Conservation (phyloP, 2,797 vertebrate species). For the Choloepus didactylus region DNA sequence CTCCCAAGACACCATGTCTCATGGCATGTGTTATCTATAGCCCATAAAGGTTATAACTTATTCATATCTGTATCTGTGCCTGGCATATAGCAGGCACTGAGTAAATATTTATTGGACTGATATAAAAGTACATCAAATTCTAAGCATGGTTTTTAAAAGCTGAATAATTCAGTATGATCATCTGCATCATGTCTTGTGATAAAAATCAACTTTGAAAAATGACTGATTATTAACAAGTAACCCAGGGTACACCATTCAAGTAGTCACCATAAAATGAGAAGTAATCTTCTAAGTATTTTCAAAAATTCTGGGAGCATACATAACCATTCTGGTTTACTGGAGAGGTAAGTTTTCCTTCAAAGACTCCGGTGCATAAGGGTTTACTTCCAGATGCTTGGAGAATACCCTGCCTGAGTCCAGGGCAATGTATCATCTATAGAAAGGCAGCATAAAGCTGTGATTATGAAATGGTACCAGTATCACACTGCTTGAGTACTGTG, state of each 20-base stretch:
- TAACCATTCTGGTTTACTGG: background rate
- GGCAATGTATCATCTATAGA: background rate
- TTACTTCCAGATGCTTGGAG: background rate
- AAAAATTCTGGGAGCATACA: background rate
- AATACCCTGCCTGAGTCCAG: background rate
- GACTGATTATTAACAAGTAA: background rate
- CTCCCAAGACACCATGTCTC: background rate
- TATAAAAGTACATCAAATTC: background rate
- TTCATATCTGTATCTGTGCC: background rate
- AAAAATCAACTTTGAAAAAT: background rate
- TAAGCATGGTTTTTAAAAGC: background rate
- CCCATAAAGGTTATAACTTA: background rate
- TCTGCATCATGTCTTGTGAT: background rate
- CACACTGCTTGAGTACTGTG: too few species aligned
- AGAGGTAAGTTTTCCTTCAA: background rate
- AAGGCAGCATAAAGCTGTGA: background rate
- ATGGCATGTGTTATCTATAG: background rate
- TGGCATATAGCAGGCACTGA: background rate
- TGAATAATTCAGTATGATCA: background rate
- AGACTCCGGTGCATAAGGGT: background rate
- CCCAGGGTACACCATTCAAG: background rate
- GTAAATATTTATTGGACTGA: background rate
- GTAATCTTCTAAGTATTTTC: background rate
- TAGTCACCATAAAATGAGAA: background rate
- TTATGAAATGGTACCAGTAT: rapidly evolving